Evolutionary conservation across 2,113 vertebrate species (phyloP), one percentile per base, ranked within the genome.

Genomic region (Nycticorax nycticorax): DNA sequence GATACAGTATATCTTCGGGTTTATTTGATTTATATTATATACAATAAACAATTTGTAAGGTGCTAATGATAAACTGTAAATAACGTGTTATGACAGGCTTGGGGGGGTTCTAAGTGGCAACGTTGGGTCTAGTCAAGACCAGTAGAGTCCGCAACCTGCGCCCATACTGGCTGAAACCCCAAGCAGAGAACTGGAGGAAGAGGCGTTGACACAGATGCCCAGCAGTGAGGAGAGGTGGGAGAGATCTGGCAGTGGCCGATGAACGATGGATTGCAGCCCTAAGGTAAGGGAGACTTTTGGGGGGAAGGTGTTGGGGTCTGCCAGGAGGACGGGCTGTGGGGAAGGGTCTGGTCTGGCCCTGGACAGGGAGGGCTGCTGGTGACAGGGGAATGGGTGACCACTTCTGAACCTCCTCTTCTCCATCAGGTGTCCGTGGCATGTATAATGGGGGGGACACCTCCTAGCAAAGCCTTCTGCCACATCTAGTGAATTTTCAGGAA

Each of bases 21-120:
- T 97, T 90, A 68, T 96, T 94, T 95, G 33, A 91, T 73, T 88
- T 88, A 18, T 33, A 37, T 67, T 50, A 43, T 53, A 45, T 69
- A 57, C 56, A 98, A 98, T 97, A 98, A 98, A 98, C 47, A 82
- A 62, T 88, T 75, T 52, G 20, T 69, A 75, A 76, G 85, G 72
- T 59, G 6, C 35, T 78, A 35, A 45, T 66, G 50, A 48, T 64
- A 23, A 87, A 74, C 43, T 53, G 0, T 32, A 71, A 79, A 37
- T 23, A 63, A 37, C 23, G 43, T 62, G 77, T 41, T 57, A 23
- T 1, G 5, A 50, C 28, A 64, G 74, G 23, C 37, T 20, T 28
- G 3, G 14, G 57, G 32, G 22, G 27, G 22, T 4, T 67, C 74
- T 67, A 47, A 72, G 64, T 3, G 9, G 41, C 48, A 41, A 1